A percentile compares a stretch with the other conserved stretches of the same genome.
phyloP scores from a whole-genome alignment of 1,140 invertebrate genomes.

The Popillia japonica region DNA sequence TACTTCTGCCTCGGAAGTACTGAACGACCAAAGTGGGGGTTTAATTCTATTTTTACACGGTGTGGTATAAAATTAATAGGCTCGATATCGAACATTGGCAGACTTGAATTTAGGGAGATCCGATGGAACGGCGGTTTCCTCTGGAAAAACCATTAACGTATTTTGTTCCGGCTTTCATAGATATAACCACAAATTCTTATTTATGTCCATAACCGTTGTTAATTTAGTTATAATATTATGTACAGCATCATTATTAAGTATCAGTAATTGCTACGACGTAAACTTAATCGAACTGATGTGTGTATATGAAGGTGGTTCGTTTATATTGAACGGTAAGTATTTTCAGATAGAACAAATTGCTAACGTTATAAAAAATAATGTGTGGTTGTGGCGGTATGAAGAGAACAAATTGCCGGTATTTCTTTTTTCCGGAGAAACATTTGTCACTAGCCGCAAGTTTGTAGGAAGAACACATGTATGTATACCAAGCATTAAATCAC shows the following conservation, averaged over 20 bases:
- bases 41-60: slow-evolving; percentile 45
- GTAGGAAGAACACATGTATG: not conserved
- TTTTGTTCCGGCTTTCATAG: not conserved
- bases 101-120: slow-evolving; percentile 43
- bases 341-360: slow-evolving; percentile 12
- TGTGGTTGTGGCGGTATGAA: not conserved
- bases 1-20: not conserved
- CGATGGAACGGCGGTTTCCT: slow-evolving; percentile 24
- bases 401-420: not conserved
- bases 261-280: not conserved
- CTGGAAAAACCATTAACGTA: slow-evolving; percentile 24
- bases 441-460: not conserved
- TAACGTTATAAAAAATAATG: slow-evolving; percentile 22
- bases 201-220: slow-evolving; percentile 46
- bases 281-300: not conserved
- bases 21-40: not conserved
- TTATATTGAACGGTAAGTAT: not conserved
- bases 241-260: not conserved
- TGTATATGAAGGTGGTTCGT: not conserved
- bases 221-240: slow-evolving; percentile 49
- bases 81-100: slow-evolving; percentile 44
- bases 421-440: not conserved
- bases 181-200: slow-evolving; percentile 43
- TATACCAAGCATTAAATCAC: too few species aligned
- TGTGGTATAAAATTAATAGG: slow-evolving; percentile 46